These are phyloP conservation scores for Poecile atricapillus DNA, from an alignment of 2,113 vertebrate species.

Conservation along the genomic window DNA sequence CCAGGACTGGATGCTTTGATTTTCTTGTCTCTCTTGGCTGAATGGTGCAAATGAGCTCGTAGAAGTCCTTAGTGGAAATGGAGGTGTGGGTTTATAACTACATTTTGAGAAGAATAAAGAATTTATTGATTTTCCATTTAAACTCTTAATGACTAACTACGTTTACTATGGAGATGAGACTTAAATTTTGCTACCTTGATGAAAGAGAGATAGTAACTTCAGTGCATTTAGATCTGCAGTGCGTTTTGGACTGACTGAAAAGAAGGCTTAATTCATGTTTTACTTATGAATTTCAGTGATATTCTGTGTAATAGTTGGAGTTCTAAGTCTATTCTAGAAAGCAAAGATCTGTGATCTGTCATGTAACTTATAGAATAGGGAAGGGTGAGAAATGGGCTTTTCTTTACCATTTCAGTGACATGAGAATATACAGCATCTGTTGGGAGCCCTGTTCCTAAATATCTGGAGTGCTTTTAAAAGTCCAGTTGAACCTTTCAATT, in stretches of 20 bases:
- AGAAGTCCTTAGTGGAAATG: neutral
- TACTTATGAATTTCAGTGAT: neutral
- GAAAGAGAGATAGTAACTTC: neutral
- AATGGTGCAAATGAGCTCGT: neutral
- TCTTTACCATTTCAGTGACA: neutral
- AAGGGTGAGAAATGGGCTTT: neutral
- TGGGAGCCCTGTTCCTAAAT: neutral
- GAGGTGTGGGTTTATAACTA: neutral
- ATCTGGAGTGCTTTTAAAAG: constrained; percentile 27
- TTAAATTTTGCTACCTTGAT: neutral
- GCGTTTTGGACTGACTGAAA: neutral
- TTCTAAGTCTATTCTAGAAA: neutral
- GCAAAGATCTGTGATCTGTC: neutral
- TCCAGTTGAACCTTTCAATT: neutral
- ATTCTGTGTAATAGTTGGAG: neutral
- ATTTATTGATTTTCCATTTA: neutral
- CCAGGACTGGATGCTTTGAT: neutral
- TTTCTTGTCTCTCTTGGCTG: neutral
- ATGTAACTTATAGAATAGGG: neutral
- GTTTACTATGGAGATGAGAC: neutral
- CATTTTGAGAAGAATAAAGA: neutral
- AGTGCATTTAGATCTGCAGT: neutral
- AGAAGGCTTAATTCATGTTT: neutral
- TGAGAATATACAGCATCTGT: neutral
- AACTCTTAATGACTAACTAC: neutral